Evolutionary conservation across 2,888 invertebrate species (phyloP).

Genomic region (Pristionchus maxplancki): DNA sequence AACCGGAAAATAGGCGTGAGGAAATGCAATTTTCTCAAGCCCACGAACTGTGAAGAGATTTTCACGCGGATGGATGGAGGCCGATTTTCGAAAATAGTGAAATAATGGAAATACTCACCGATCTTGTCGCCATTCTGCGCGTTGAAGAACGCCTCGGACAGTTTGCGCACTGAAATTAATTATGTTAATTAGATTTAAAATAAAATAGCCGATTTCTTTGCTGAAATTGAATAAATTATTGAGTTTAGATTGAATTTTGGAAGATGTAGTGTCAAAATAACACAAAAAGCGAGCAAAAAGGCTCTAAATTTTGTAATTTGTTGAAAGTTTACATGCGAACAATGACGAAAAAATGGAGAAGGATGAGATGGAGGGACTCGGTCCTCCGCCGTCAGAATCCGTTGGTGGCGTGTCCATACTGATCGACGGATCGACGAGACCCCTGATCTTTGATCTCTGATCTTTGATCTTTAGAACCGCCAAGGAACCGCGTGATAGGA

Average conservation of each 20-base stretch:
- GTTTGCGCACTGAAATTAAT: constrained; percentile 75
- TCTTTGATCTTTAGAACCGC: not conserved
- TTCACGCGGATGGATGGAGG: constrained; percentile 8
- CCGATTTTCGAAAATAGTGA: constrained; percentile 50
- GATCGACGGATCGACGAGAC: not conserved
- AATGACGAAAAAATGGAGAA: constrained; percentile 6
- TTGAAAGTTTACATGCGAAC: constrained; percentile 4
- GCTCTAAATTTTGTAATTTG: not conserved
- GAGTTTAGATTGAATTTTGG: not conserved
- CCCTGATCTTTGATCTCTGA: constrained; percentile 4
- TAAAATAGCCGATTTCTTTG: not conserved
- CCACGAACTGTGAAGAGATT: not conserved
- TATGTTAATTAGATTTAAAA: not conserved
- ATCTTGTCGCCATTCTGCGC: constrained; percentile 73
- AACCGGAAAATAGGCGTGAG: constrained; percentile 31
- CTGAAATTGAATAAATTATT: not conserved
- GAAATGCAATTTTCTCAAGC: constrained; percentile 32
- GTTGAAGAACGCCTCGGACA: constrained; percentile 76
- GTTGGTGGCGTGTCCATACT: constrained; percentile 3
- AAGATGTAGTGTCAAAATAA: not conserved
- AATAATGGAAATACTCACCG: constrained; percentile 61
- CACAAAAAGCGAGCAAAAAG: not conserved
- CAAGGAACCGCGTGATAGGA: not conserved
- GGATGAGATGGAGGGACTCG: constrained; percentile 14
- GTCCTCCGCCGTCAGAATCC: not conserved